These are phyloP conservation scores for Gambusia affinis DNA, from an alignment of 2,113 vertebrate species.

Conservation along the genomic window DNA sequence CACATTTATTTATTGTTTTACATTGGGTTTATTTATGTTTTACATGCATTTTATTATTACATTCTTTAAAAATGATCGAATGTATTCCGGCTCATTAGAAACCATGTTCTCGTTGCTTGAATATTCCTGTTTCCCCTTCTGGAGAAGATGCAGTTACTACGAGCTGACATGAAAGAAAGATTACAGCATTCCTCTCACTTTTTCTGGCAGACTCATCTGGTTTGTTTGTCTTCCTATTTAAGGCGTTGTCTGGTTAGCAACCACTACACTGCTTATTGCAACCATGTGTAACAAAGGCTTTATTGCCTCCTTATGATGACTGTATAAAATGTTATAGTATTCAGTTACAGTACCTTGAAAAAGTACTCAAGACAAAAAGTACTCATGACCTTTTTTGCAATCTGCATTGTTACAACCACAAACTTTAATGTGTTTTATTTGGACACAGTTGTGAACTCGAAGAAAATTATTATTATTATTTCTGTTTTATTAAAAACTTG, in stretches of 20 bases:
- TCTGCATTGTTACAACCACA: background rate
- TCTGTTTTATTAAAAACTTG: too few species aligned
- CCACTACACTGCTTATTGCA: background rate
- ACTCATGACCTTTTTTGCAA: background rate
- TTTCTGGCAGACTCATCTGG: background rate
- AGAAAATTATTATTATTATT: background rate
- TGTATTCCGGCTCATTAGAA: background rate
- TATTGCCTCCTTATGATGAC: background rate
- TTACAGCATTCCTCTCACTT: background rate
- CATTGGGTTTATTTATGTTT: too few species aligned
- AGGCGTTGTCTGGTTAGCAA: constrained; percentile 2
- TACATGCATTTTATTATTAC: too few species aligned
- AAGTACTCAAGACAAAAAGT: background rate
- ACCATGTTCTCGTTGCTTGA: too few species aligned
- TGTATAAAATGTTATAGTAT: background rate
- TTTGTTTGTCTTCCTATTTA: constrained; percentile 4
- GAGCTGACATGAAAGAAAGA: background rate
- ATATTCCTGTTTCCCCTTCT: background rate
- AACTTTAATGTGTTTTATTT: background rate
- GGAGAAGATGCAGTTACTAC: background rate
- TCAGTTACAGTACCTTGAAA: background rate
- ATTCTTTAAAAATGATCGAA: background rate
- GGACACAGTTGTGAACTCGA: background rate
- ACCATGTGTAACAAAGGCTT: background rate
- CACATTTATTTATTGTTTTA: too few species aligned